Evolutionary conservation across 2,797 vertebrate genomes (phyloP).

Genomic region (Pangasius mekongensis): DNA sequence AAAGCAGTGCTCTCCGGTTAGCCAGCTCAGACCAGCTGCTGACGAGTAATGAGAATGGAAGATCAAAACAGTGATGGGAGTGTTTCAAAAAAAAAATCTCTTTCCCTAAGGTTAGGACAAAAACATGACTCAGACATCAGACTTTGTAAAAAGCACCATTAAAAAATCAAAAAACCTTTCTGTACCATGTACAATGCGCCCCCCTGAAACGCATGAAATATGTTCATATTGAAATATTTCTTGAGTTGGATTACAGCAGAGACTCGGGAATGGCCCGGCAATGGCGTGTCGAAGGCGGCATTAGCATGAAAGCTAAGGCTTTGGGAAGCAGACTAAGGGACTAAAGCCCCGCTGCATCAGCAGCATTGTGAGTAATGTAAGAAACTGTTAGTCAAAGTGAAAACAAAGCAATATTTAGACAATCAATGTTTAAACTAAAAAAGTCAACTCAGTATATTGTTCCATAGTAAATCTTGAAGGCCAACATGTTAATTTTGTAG

Average conservation of each 20-base stretch:
- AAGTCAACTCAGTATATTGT: background rate
- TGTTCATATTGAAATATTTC: background rate
- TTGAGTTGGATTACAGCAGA: background rate
- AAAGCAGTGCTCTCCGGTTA: background rate
- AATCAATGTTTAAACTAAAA: background rate
- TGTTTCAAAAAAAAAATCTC: background rate
- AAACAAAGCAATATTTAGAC: background rate
- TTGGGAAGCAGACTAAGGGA: background rate
- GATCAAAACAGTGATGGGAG: conserved; percentile 5
- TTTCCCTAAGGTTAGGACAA: background rate
- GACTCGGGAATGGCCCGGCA: background rate
- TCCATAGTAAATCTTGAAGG: background rate
- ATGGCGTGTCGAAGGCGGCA: background rate
- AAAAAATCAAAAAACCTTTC: background rate
- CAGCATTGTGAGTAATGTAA: background rate
- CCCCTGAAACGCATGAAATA: background rate
- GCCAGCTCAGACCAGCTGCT: background rate
- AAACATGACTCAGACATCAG: background rate
- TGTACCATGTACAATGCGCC: background rate
- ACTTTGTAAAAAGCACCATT: background rate
- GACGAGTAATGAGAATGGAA: background rate
- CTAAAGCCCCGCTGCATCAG: background rate
- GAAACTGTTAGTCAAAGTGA: background rate
- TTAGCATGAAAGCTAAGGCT: background rate
- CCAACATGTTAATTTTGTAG: too few species aligned